A percentile compares a stretch with the other conserved stretches of the same genome.
These are phyloP conservation scores for Pongo pygmaeus DNA, from an alignment of 2,113 vertebrate species.

Conservation along the genomic window DNA sequence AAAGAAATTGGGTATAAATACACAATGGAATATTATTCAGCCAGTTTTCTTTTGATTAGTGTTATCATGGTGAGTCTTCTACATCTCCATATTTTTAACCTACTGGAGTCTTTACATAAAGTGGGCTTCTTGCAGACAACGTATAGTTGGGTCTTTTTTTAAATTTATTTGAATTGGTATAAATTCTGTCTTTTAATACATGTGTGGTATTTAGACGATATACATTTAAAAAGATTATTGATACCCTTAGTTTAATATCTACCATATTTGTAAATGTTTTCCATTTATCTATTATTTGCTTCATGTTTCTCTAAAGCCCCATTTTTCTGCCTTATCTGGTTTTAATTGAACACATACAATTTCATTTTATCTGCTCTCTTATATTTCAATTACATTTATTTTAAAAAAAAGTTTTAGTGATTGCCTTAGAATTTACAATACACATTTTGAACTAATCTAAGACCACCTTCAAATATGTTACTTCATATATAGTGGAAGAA, in stretches of 20 bases:
- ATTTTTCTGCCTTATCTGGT: not conserved
- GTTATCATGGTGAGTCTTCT: no score
- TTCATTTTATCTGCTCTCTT: not conserved
- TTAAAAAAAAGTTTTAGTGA: no score
- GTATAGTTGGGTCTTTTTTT: no score
- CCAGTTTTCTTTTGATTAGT: no score
- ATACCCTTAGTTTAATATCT: not conserved
- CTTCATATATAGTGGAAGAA: not conserved
- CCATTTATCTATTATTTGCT: not conserved
- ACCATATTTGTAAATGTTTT: not conserved
- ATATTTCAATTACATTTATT: not conserved
- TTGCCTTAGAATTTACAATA: no score
- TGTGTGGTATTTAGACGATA: not conserved
- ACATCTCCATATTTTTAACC: no score
- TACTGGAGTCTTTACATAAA: no score
- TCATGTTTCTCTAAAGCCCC: not conserved
- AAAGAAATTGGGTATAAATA: no score
- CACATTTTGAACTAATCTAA: not conserved
- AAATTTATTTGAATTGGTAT: no score
- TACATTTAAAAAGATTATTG: not conserved
- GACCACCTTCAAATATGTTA: not conserved
- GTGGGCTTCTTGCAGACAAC: no score
- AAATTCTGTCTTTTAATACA: not conserved
- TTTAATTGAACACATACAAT: not conserved
- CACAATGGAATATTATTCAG: no score